These are phyloP conservation scores for Cercopithecus mona DNA, from an alignment of 2,113 vertebrate genomes.

Conservation along the genomic window DNA sequence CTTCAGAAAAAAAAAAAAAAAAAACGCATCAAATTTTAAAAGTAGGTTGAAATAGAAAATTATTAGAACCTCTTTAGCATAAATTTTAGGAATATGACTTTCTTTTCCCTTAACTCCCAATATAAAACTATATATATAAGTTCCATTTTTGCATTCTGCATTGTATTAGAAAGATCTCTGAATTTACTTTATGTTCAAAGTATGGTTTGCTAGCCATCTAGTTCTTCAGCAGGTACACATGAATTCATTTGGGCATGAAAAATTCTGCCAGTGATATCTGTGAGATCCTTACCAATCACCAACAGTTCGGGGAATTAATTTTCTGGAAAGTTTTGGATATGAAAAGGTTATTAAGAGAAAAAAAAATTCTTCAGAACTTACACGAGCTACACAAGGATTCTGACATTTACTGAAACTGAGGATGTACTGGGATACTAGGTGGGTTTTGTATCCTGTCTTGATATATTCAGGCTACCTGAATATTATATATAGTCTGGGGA, in stretches of 20 bases:
- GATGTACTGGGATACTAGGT: fast-evolving
- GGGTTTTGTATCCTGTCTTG: not conserved
- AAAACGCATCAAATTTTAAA: not conserved
- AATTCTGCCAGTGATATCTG: not conserved
- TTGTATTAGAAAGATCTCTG: not conserved
- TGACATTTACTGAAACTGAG: not conserved
- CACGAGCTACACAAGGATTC: not conserved
- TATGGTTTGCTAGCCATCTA: not conserved
- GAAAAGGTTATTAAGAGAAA: not conserved
- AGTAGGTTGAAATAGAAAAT: not conserved
- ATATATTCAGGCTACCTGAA: not conserved
- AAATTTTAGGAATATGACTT: not conserved
- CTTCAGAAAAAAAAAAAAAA: not conserved
- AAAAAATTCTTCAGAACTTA: not conserved
- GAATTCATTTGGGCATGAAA: not conserved
- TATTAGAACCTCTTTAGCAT: not conserved
- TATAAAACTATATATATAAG: not conserved
- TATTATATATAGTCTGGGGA: not conserved
- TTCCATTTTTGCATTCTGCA: not conserved
- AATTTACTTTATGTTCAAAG: not conserved
- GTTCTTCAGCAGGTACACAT: not conserved
- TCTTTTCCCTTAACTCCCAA: not conserved
- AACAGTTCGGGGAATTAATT: not conserved
- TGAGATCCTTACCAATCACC: not conserved
- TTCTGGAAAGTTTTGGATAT: not conserved